Conservation (phyloP, 2,113 vertebrate genomes). For the Chitala chitala region DNA sequence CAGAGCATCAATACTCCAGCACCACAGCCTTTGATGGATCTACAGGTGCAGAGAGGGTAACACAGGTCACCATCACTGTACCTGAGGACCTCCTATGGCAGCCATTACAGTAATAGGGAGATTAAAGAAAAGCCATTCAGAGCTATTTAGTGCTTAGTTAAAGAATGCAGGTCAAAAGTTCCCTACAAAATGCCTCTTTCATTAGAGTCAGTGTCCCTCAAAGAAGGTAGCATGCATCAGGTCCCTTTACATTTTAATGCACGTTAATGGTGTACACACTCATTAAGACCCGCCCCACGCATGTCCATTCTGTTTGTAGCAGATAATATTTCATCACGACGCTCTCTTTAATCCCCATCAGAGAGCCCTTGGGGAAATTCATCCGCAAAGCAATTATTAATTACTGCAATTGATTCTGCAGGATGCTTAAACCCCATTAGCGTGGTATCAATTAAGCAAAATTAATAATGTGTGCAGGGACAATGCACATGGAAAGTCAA, state of each 20-base stretch:
- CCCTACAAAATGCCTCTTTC: not conserved
- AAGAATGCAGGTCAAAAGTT: slow-evolving; percentile 9
- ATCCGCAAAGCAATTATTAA: slow-evolving; percentile 20
- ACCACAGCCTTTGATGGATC: not conserved
- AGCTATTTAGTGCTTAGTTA: not conserved
- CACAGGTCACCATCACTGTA: not conserved
- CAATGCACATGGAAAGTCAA: not conserved
- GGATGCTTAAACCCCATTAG: slow-evolving; percentile 17
- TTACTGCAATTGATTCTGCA: slow-evolving; percentile 12
- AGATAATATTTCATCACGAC: not conserved
- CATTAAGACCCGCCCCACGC: not conserved
- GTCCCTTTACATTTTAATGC: slow-evolving; percentile 12
- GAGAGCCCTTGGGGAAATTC: slow-evolving; percentile 9
- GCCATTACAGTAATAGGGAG: slow-evolving; percentile 5
- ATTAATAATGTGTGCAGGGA: slow-evolving; percentile 15
- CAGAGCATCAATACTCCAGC: no score
- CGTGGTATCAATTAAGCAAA: slow-evolving; percentile 9
- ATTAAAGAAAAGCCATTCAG: not conserved
- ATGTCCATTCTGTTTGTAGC: slow-evolving; percentile 8
- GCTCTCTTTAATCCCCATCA: not conserved
- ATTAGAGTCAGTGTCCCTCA: not conserved
- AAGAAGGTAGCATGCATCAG: not conserved
- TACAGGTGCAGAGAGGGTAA: not conserved
- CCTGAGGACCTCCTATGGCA: not conserved
- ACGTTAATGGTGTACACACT: not conserved